These are phyloP conservation scores for Crocuta crocuta DNA, from an alignment of 2,113 vertebrate genomes.

Conservation along the genomic window DNA sequence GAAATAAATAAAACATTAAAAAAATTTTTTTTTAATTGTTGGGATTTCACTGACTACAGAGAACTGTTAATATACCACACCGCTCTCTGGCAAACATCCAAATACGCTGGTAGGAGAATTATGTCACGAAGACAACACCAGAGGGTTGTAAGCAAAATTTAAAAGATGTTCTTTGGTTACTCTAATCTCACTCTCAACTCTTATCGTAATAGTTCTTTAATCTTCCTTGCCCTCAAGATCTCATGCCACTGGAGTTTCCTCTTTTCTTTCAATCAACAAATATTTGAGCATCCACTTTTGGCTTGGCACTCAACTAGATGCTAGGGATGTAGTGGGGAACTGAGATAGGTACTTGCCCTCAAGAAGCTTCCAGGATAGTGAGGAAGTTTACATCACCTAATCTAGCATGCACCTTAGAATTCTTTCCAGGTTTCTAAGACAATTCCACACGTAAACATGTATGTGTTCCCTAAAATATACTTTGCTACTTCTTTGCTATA, in stretches of 20 bases:
- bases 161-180: background rate
- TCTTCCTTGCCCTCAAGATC: background rate
- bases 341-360: background rate
- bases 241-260: background rate
- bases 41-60: background rate
- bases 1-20: too few relatives aligned
- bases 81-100: background rate
- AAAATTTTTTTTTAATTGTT: background rate
- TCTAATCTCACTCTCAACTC: background rate
- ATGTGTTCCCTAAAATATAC: background rate
- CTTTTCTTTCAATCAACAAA: background rate
- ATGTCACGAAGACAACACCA: background rate
- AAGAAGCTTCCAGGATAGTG: background rate
- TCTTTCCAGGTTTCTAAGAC: background rate
- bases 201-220: background rate
- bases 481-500: constrained; percentile 26
- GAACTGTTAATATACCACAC: background rate
- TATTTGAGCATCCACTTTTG: background rate
- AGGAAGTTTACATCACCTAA: background rate
- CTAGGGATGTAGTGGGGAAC: background rate
- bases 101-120: background rate
- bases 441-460: background rate
- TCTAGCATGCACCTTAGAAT: background rate
- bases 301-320: background rate
- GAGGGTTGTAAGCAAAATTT: background rate